phyloP scores from a whole-genome alignment of 2,797 vertebrate species.

The Pogoniulus pusillus region DNA sequence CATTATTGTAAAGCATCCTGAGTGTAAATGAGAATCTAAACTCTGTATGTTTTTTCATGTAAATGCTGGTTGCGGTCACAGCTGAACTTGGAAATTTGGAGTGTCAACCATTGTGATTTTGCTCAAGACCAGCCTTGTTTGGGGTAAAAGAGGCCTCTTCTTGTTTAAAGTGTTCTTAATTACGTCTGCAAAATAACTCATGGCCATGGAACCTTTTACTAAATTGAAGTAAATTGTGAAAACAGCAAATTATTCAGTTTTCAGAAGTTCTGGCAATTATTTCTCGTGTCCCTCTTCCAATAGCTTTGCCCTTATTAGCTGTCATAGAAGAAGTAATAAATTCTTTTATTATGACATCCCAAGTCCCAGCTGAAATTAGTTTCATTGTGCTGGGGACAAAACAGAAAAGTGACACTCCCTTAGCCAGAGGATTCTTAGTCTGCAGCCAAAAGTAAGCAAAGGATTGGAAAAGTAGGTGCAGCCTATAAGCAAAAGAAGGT shows the following conservation, averaged over 20 bases:
- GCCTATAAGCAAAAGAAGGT: background rate
- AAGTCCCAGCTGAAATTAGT: slow-evolving; percentile 54
- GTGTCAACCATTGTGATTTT: slow-evolving; percentile 53
- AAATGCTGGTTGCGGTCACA: slow-evolving; percentile 36
- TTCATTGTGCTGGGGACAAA: slow-evolving; percentile 67
- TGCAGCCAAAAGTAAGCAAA: slow-evolving; percentile 32
- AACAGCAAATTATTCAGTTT: slow-evolving; percentile 67
- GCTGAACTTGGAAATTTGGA: slow-evolving; percentile 35
- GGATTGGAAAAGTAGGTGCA: slow-evolving; percentile 50
- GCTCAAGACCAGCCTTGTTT: slow-evolving; percentile 39
- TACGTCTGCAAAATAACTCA: slow-evolving; percentile 59
- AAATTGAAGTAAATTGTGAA: slow-evolving; percentile 69
- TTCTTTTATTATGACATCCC: slow-evolving; percentile 61
- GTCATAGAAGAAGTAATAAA: slow-evolving; percentile 64
- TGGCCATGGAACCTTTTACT: slow-evolving; percentile 62
- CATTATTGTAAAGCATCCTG: slow-evolving; percentile 51
- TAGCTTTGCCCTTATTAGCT: slow-evolving; percentile 61
- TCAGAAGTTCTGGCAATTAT: slow-evolving; percentile 67
- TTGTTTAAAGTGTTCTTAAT: slow-evolving; percentile 65
- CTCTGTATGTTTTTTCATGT: slow-evolving; percentile 40
- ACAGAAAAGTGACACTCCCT: slow-evolving; percentile 64
- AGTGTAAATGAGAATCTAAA: slow-evolving; percentile 39
- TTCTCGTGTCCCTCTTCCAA: slow-evolving; percentile 45
- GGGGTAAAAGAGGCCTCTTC: slow-evolving; percentile 53
- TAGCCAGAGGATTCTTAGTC: slow-evolving; percentile 32